Percentiles rank a stretch among this genome's conserved stretches.
Conservation (phyloP, 2,888 invertebrate species). For the Eupithecia dodoneata region DNA sequence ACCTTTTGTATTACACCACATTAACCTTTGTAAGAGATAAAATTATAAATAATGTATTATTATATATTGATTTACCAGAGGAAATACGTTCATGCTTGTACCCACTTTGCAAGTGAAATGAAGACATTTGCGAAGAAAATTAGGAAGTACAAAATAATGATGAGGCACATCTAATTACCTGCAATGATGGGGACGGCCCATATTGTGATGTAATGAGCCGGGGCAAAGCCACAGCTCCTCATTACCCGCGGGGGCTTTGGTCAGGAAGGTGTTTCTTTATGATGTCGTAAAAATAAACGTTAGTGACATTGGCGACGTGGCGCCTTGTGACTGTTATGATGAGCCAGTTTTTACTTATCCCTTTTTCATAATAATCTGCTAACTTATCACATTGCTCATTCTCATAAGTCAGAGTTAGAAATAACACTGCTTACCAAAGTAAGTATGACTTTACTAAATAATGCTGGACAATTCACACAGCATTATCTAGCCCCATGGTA, state of each 20-base stretch:
- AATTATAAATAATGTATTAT: neutral
- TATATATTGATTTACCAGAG: neutral
- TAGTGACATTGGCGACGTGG: constrained; percentile 41
- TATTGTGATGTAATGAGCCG: constrained; percentile 43
- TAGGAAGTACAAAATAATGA: neutral
- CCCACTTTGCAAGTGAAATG: neutral
- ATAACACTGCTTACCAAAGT: too few species aligned
- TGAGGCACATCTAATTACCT: neutral
- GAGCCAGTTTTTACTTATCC: neutral
- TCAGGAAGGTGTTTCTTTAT: constrained; percentile 62
- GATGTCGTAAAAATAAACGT: constrained; percentile 64
- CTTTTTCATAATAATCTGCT: neutral
- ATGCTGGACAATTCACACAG: too few species aligned
- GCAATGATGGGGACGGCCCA: constrained; percentile 26
- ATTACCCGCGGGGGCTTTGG: constrained; percentile 53
- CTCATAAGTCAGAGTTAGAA: too few species aligned
- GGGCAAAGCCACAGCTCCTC: constrained; percentile 43
- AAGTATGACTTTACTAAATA: neutral
- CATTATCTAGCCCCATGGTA: too few species aligned
- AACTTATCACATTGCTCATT: too few species aligned
- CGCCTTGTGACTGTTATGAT: neutral
- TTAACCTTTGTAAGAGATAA: too few species aligned
- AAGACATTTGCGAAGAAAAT: neutral
- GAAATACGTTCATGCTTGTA: neutral
- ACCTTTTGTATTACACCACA: too few species aligned